Percentiles rank a stretch among this genome's conserved stretches.
These are phyloP conservation scores for Polypterus senegalus DNA, from an alignment of 2,113 vertebrate genomes.

Conservation along the genomic window DNA sequence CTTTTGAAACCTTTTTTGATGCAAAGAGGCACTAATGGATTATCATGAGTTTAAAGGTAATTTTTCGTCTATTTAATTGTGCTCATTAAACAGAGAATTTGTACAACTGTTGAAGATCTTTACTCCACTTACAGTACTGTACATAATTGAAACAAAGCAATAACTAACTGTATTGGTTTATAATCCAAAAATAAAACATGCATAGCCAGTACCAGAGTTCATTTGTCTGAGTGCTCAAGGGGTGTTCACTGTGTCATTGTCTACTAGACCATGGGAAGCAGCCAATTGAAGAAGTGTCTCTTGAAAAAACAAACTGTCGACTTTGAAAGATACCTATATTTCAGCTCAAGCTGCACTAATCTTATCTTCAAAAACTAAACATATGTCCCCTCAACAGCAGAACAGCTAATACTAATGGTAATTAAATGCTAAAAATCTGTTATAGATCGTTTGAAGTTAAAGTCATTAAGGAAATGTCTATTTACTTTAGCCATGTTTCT, in stretches of 20 bases:
- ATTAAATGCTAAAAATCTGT: not conserved
- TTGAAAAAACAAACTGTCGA: not conserved
- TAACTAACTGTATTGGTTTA: slow-evolving; percentile 46
- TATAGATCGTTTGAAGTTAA: not conserved
- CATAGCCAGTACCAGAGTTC: not conserved
- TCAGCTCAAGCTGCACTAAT: not conserved
- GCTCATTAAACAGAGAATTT: slow-evolving; percentile 65
- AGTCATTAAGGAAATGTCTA: no score
- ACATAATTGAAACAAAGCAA: slow-evolving; percentile 58
- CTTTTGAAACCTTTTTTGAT: slow-evolving; percentile 58
- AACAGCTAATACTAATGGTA: not conserved
- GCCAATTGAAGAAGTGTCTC: not conserved
- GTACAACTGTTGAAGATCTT: slow-evolving; percentile 62
- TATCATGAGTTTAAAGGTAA: slow-evolving; percentile 64
- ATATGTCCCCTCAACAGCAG: not conserved
- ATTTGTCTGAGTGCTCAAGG: not conserved
- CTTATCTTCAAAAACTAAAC: not conserved
- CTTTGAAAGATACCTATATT: not conserved
- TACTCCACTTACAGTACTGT: slow-evolving; percentile 55
- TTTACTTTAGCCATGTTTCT: no score
- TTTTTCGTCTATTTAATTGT: slow-evolving; percentile 69
- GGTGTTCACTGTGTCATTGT: slow-evolving; percentile 5
- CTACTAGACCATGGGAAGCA: not conserved
- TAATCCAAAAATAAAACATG: slow-evolving; percentile 27
- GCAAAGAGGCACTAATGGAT: slow-evolving; percentile 68